Evolutionary conservation across 2,113 vertebrate species (phyloP), one percentile per base, ranked within the genome.

Genomic region (Naja naja): DNA sequence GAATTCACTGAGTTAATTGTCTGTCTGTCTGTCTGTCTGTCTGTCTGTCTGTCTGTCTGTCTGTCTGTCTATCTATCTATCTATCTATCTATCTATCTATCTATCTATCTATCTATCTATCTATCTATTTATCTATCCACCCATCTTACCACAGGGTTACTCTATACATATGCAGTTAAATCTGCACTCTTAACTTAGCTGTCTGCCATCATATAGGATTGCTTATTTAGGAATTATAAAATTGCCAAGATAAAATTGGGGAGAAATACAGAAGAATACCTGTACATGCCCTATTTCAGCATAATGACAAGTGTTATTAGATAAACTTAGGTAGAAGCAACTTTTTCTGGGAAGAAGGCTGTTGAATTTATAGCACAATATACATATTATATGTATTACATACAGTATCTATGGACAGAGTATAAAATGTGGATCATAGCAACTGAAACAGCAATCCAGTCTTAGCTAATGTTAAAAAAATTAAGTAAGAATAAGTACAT

Each of bases 141-240:
- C 9, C 58, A 60, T 60, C 25, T 60, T 60, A 60, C 58, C 25
- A 60, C 25, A 60, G 9, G 3, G 25, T 27, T 27, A 60, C 58
- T 64, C 25, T 95, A 58, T 94, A 96, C 86, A 43, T 93, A 93
- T 95, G 93, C 94, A 93, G 94, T 95, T 93, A 88, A 95, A 89
- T 93, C 91, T 87, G 74, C 93, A 93, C 94, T 94, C 96, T 92
- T 93, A 91, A 93, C 85, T 94, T 94, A n/a, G 93, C 58, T 91
- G 93, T 91, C 93, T 95, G 94, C 94, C 95, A 96, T 95, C 94
- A 92, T 55, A 49, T 20, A 93, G 87, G 93, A 1, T 95, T 93
- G 94, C 96, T 96, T 96, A 91, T 94, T 96, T 94, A 74, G 49
- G 53, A 64, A 92, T 69, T 87, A 94, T 94, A 96, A 88, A 69